Percentiles rank a stretch among this genome's conserved stretches.
These are phyloP conservation scores for Drosophila anomalata DNA, from an alignment of 2,888 invertebrate species.

Conservation along the genomic window DNA sequence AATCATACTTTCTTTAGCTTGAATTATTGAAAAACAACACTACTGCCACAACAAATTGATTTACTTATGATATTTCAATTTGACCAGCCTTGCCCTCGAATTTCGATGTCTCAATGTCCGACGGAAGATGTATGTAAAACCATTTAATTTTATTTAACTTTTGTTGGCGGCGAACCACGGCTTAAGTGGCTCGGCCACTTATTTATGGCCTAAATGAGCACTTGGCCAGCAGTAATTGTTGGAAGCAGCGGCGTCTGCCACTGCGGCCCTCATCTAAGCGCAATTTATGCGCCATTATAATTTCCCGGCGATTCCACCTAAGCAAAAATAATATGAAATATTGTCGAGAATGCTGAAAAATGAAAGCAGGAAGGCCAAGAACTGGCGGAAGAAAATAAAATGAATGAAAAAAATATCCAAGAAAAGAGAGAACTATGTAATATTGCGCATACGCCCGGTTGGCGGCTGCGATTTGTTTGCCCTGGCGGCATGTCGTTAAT, in stretches of 20 bases:
- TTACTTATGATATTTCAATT: conserved; percentile 18
- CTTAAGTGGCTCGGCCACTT: conserved; percentile 44
- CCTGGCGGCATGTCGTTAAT: conserved; percentile 51
- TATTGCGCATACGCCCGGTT: conserved; percentile 51
- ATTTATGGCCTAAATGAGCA: conserved; percentile 46
- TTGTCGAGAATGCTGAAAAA: conserved; percentile 37
- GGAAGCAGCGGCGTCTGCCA: conserved; percentile 26
- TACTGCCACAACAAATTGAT: conserved; percentile 36
- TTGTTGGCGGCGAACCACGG: conserved; percentile 29
- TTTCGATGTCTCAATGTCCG: conserved; percentile 24
- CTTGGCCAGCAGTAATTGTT: conserved; percentile 54
- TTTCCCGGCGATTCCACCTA: conserved; percentile 37
- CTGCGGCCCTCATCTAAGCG: conserved; percentile 36
- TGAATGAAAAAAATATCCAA: conserved; percentile 4
- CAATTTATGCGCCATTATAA: conserved; percentile 59
- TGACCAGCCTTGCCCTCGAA: conserved; percentile 9
- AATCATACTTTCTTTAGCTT: conserved; percentile 6
- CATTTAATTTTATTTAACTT: conserved; percentile 50
- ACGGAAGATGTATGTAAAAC: conserved; percentile 37
- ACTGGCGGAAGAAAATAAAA: conserved; percentile 3
- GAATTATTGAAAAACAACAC: conserved; percentile 20
- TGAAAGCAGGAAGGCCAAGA: conserved; percentile 20
- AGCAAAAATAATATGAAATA: conserved; percentile 51
- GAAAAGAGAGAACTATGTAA: conserved; percentile 41
- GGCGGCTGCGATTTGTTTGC: conserved; percentile 52